A percentile compares a stretch with the other conserved stretches of the same genome.
Conservation (phyloP, 2,113 vertebrate species). For the Cryptomyrus ogoouensis region DNA sequence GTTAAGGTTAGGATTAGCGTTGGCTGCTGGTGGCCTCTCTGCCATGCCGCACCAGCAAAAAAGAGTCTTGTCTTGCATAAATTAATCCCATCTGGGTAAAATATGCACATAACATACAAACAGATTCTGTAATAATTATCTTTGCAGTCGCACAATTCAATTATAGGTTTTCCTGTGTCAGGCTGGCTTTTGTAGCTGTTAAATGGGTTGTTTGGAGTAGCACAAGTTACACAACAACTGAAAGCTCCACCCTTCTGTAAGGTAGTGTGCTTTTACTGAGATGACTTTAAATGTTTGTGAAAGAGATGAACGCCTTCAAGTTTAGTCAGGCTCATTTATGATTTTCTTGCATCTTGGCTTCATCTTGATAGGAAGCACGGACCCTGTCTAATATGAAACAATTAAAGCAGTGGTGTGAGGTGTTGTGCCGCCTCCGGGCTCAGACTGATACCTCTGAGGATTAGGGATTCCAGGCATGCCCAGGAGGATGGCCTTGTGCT, state of each 20-base stretch:
- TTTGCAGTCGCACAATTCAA: not conserved
- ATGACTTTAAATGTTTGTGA: conserved; percentile 17
- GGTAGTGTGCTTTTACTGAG: not conserved
- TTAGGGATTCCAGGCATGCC: conserved; percentile 90
- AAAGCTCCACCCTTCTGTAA: not conserved
- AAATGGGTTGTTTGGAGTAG: not conserved
- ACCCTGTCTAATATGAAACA: conserved; percentile 1
- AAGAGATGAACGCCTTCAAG: conserved; percentile 15
- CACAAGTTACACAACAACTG: not conserved
- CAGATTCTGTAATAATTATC: not conserved
- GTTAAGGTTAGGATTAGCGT: not conserved
- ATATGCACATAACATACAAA: not conserved
- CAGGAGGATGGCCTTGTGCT: conserved; percentile 77
- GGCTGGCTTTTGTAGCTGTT: not conserved
- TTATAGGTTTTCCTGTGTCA: not conserved
- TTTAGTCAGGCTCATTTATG: not conserved
- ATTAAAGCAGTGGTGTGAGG: conserved; percentile 13
- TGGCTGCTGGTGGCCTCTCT: not conserved
- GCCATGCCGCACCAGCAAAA: not conserved
- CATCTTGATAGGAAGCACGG: conserved; percentile 10
- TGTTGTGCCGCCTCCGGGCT: not conserved
- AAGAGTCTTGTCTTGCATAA: not conserved
- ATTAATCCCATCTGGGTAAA: not conserved
- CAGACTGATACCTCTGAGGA: conserved; percentile 41
- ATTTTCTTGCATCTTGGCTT: not conserved